Evolutionary conservation across 2,888 invertebrate species (phyloP).

Genomic region (Archips xylosteana): DNA sequence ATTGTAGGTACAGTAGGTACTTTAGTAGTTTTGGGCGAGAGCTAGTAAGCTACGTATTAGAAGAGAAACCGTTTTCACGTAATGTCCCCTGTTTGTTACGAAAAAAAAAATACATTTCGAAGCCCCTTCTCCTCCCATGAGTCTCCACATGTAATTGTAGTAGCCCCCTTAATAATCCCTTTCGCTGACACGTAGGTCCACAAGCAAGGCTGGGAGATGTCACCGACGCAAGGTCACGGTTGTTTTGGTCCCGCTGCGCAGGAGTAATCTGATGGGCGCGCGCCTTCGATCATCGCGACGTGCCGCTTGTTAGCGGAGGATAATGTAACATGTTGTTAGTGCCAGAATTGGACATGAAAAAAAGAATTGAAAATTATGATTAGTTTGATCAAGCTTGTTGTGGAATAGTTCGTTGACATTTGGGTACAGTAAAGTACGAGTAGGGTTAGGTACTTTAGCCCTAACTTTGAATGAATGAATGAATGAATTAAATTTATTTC

Average conservation of each 20-base stretch:
- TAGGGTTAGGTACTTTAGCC: no score
- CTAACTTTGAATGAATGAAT: no score
- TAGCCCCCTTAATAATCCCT: background rate
- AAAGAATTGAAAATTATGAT: background rate
- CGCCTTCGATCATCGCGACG: constrained; percentile 35
- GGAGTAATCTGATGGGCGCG: constrained; percentile 33
- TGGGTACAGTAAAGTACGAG: no score
- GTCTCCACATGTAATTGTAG: no score
- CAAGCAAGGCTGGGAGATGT: background rate
- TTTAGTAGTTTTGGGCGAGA: no score
- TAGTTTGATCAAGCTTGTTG: background rate
- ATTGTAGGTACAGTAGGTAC: no score
- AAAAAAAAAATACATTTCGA: no score
- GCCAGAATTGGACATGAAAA: background rate
- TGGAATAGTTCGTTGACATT: background rate
- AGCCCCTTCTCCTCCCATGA: no score
- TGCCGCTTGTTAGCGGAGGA: constrained; percentile 36
- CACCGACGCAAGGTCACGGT: constrained; percentile 20
- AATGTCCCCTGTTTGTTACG: no score
- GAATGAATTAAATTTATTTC: no score
- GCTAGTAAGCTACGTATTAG: no score
- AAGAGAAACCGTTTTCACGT: no score
- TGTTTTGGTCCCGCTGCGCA: constrained; percentile 25
- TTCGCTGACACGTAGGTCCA: background rate
- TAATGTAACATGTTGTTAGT: constrained; percentile 13